These are phyloP conservation scores for Prionace glauca DNA, from an alignment of 2,797 vertebrate genomes.

Conservation along the genomic window DNA sequence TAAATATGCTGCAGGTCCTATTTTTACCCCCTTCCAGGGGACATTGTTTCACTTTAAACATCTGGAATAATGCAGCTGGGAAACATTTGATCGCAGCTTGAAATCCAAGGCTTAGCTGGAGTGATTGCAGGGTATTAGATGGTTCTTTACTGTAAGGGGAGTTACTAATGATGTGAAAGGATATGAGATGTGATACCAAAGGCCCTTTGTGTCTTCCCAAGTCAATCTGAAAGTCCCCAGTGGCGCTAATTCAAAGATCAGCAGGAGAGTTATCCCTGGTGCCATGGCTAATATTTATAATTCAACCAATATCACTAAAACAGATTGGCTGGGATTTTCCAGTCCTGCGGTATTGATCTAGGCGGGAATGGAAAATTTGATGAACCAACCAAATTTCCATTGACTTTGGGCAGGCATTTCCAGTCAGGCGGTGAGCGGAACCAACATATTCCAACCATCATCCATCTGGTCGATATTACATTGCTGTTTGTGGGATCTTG, in stretches of 20 bases:
- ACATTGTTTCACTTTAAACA: not conserved
- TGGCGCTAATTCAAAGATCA: too few relatives aligned
- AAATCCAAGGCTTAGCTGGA: not conserved
- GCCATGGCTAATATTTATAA: not conserved
- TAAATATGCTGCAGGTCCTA: not conserved
- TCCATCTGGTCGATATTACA: not conserved
- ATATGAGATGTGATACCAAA: not conserved
- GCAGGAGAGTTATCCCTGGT: too few relatives aligned
- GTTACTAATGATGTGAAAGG: not conserved
- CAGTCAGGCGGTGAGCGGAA: too few relatives aligned
- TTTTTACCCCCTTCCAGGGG: not conserved
- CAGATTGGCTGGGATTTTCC: too few relatives aligned
- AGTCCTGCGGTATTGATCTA: too few relatives aligned
- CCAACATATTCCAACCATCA: too few relatives aligned
- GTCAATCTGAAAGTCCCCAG: not conserved
- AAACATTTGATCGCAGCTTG: not conserved
- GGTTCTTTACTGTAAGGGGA: not conserved
- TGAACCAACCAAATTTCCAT: too few relatives aligned
- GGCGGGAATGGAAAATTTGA: too few relatives aligned
- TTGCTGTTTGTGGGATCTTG: not conserved
- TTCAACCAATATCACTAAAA: not conserved
- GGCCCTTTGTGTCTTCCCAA: not conserved
- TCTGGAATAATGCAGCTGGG: not conserved
- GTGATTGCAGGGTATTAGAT: not conserved
- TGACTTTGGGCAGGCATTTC: too few relatives aligned